Evolutionary conservation across 2,113 vertebrate genomes (phyloP), one percentile per base, ranked within the genome.

Genomic region (Heloderma charlesbogerti): DNA sequence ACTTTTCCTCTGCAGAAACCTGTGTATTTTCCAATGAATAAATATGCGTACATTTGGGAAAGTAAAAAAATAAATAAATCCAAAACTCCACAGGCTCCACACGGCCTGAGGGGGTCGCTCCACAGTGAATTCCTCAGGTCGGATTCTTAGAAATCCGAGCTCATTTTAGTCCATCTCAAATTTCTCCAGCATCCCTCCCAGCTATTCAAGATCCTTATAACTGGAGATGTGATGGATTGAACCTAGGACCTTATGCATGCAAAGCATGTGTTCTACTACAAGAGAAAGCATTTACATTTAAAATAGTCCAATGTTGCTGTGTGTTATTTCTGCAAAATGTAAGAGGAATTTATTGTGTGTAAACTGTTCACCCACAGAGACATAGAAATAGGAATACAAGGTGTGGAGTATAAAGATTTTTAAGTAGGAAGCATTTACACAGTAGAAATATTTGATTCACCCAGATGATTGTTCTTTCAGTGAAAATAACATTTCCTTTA

Each of bases 301-400:
- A 85, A 85, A 85, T 31, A 69, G 27, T 15, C 63, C 69, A 85
- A 85, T 85, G 63, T 48, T 85, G 69, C 84, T 69, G 45, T 85
- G 27, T 66, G 48, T 69, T 69, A 85, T 12, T 63, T 84, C 18
- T 84, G 29, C 63, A 85, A 48, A 85, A 48, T 67, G 60, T 37
- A 84, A 85, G 40, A 71, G 63, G 16, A 85, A 69, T 85, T 45
- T 48, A 69, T 85, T 85, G 63, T 69, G 31, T 71, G 27, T 69
- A 69, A 83, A 60, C 7, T 86, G 66, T 48, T 86, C 66, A 48
- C 43, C 45, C 27, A 86, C 13, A 71, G 66, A 86, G 40, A 71
- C 7, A 18, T 15, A 51, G 43, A 86, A 86, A 71, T 43, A n/a
- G 67, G 48, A 86, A 71, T 51, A 86, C 16, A 22, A 84, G 10